Evolutionary conservation across 1,140 invertebrate genomes (phyloP).

Genomic region (Leptonema lineaticorne): DNA sequence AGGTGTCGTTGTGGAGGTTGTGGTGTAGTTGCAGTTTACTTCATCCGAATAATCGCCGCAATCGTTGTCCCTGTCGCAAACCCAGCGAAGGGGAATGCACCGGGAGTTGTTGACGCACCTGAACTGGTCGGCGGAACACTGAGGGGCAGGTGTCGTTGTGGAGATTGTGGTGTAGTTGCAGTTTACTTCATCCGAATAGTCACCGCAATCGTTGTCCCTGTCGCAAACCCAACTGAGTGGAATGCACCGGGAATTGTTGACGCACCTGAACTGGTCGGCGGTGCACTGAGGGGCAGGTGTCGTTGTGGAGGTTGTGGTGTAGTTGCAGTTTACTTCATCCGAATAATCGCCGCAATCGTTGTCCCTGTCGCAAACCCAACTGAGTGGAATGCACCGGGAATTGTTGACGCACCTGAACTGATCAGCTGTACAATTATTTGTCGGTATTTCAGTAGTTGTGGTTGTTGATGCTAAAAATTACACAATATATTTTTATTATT

Average conservation of each 20-base stretch:
- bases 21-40: slow-evolving; percentile 24
- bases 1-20: too few relatives aligned
- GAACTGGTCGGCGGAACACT: background rate
- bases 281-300: too few relatives aligned
- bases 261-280: background rate
- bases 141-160: background rate
- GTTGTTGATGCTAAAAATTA: background rate
- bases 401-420: background rate
- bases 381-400: background rate
- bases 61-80: background rate
- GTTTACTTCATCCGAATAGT: background rate
- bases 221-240: background rate
- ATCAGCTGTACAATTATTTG: background rate
- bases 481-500: background rate
- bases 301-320: background rate
- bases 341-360: background rate
- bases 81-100: background rate
- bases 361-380: background rate
- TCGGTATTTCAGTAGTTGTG: background rate
- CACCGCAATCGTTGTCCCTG: background rate
- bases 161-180: slow-evolving; percentile 38
- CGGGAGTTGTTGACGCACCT: slow-evolving; percentile 41
- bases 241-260: slow-evolving; percentile 41
- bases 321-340: background rate
- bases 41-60: background rate